Percentiles rank a stretch among this genome's conserved stretches.
Conservation (phyloP, 2,113 vertebrate species). For the Mustelus asterias region DNA sequence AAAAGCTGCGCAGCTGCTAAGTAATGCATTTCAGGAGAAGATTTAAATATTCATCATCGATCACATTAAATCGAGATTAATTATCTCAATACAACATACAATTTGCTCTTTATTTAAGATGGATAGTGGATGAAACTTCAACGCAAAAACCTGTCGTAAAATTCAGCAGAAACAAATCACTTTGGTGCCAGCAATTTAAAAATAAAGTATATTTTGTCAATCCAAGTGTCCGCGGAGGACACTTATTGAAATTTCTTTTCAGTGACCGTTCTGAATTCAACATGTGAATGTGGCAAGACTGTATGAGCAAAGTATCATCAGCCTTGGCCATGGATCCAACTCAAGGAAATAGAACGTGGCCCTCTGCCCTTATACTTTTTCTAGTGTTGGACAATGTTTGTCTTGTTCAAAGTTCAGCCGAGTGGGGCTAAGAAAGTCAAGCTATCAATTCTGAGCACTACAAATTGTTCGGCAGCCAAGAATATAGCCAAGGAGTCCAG, state of each 20-base stretch:
- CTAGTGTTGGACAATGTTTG: slow-evolving; percentile 56
- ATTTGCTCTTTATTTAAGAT: not conserved
- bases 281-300: slow-evolving; percentile 24
- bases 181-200: not conserved
- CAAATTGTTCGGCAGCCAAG: slow-evolving; percentile 42
- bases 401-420: slow-evolving; percentile 60
- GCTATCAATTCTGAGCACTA: slow-evolving; percentile 38
- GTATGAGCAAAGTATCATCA: slow-evolving; percentile 28
- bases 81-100: not conserved
- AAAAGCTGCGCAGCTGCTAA: not conserved
- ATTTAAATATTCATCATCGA: not conserved
- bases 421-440: slow-evolving; percentile 43
- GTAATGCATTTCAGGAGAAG: not conserved
- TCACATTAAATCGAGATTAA: not conserved
- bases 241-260: slow-evolving; percentile 10
- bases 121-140: not conserved
- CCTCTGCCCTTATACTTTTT: slow-evolving; percentile 41
- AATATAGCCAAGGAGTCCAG: slow-evolving; percentile 47
- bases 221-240: not conserved
- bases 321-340: slow-evolving; percentile 6
- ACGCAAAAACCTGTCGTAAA: not conserved
- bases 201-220: slow-evolving; percentile 23
- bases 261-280: slow-evolving; percentile 24
- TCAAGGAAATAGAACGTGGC: slow-evolving; percentile 42
- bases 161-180: not conserved